A percentile compares a stretch with the other conserved stretches of the same genome.
Conservation (phyloP, 1,140 invertebrate genomes). For the Drosophila kikkawai region DNA sequence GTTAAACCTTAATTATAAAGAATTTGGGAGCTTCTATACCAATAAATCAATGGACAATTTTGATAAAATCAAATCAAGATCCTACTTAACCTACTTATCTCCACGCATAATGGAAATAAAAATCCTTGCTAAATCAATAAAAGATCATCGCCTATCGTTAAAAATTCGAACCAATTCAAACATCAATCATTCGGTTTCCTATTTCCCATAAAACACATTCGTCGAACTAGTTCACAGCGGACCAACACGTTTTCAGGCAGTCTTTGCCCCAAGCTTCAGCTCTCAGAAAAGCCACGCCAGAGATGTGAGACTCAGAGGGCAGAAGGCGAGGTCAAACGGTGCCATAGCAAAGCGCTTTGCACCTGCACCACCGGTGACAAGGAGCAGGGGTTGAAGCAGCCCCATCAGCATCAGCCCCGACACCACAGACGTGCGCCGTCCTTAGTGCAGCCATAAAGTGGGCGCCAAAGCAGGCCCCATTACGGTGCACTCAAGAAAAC, state of each 20-base stretch:
- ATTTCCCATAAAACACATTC: constrained; percentile 37
- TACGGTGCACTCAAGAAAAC: constrained; percentile 26
- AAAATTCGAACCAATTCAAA: constrained; percentile 24
- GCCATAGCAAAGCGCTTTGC: constrained; percentile 46
- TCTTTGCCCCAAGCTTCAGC: constrained; percentile 16
- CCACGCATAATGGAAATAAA: constrained; percentile 7
- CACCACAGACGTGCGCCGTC: constrained; percentile 28
- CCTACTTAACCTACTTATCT: neutral
- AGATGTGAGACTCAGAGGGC: constrained; percentile 4
- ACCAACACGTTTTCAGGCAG: constrained; percentile 36
- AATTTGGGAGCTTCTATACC: neutral
- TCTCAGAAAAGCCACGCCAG: constrained; percentile 17
- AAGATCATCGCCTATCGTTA: constrained; percentile 22
- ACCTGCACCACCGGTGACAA: constrained; percentile 31
- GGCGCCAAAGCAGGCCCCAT: constrained; percentile 43
- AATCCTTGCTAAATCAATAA: constrained; percentile 12
- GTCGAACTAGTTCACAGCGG: constrained; percentile 37
- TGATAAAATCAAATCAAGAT: neutral
- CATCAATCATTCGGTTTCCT: constrained; percentile 33
- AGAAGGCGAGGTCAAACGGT: constrained; percentile 47
- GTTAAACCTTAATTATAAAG: neutral
- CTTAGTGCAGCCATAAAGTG: constrained; percentile 51
- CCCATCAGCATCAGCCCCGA: constrained; percentile 19
- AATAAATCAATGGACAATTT: neutral
- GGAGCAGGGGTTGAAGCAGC: constrained; percentile 9